Evolutionary conservation across 2,113 vertebrate species (phyloP).

Genomic region (Climacteris rufus): DNA sequence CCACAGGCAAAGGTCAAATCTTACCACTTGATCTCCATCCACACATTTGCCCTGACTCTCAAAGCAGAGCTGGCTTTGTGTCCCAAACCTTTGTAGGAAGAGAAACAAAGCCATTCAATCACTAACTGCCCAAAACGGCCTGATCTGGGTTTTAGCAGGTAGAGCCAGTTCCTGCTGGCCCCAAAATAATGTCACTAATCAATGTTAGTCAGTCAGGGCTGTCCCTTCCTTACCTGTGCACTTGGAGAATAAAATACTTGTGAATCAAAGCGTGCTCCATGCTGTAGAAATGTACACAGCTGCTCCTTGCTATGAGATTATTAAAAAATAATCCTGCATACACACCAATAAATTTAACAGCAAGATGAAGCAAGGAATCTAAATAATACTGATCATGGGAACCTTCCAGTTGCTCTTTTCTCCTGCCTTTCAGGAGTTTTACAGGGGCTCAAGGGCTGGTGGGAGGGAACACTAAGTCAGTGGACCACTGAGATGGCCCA

Average conservation of each 20-base stretch:
- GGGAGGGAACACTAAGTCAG: background rate
- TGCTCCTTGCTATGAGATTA: background rate
- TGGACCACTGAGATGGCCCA: background rate
- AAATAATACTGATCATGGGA: background rate
- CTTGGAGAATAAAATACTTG: background rate
- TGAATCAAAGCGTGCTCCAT: background rate
- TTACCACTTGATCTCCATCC: background rate
- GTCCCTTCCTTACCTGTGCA: background rate
- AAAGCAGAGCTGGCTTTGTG: background rate
- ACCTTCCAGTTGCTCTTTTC: background rate
- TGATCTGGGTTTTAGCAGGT: background rate
- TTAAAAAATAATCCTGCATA: background rate
- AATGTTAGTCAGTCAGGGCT: background rate
- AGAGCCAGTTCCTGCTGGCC: background rate
- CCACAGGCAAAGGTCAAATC: background rate
- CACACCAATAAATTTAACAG: no score
- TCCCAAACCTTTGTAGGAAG: background rate
- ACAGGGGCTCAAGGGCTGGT: rapidly evolving
- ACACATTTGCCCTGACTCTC: background rate
- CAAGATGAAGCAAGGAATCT: background rate
- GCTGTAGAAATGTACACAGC: background rate
- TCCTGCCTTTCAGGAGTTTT: background rate
- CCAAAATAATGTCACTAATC: background rate
- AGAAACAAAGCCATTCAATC: background rate
- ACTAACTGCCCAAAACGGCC: background rate